phyloP scores from a whole-genome alignment of 2,113 vertebrate genomes.

The Montifringilla adamsi region DNA sequence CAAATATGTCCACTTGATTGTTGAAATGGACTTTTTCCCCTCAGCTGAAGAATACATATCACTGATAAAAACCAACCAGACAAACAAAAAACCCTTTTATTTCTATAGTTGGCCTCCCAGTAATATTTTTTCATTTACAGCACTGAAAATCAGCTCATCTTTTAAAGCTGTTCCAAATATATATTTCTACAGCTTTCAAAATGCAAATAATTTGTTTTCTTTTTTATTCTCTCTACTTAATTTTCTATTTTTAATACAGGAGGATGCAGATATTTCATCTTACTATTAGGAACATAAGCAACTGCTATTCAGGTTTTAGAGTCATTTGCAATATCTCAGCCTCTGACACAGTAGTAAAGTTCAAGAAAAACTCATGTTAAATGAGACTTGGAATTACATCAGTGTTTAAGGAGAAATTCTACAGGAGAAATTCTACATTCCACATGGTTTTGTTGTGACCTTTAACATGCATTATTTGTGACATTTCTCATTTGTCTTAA shows the following conservation, averaged over 20 bases:
- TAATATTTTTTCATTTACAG: background rate
- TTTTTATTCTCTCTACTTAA: background rate
- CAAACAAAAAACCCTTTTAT: background rate
- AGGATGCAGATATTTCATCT: background rate
- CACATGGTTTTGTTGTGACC: background rate
- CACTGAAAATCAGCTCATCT: background rate
- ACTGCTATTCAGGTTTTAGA: background rate
- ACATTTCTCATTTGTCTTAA: constrained; percentile 19
- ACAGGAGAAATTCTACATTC: background rate
- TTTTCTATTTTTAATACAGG: background rate
- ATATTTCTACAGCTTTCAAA: background rate
- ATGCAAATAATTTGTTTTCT: background rate
- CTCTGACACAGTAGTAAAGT: background rate
- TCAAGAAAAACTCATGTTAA: background rate
- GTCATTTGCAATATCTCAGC: background rate
- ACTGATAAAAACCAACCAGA: background rate
- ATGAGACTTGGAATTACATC: background rate
- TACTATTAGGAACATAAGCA: background rate
- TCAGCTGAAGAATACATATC: background rate
- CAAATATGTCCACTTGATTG: constrained; percentile 16
- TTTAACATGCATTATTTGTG: background rate
- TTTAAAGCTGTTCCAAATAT: background rate
- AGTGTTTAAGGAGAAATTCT: background rate
- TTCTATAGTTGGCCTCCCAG: background rate
- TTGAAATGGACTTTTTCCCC: background rate